Evolutionary conservation across 2,113 vertebrate species (phyloP), one percentile per base, ranked within the genome.

Genomic region (Pica pica): DNA sequence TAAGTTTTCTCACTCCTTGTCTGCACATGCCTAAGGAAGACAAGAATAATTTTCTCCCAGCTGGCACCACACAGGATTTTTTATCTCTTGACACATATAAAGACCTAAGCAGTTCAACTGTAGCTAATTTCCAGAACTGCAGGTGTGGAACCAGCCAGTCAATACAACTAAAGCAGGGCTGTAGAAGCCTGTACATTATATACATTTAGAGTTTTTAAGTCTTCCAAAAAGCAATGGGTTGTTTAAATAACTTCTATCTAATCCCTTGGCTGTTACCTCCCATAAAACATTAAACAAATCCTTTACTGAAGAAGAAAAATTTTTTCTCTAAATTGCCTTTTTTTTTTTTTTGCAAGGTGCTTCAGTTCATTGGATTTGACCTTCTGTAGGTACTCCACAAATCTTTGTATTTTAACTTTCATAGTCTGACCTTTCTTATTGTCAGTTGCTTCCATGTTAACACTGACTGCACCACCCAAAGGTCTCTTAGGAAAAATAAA

Each of bases 391-490:
- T 73, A 59, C 59, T 88, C 30, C 31, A 61, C 11, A 96, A 90
- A 94, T 80, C 67, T 42, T 77, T 55, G 14, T 67, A 59, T 90
- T 94, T 85, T 91, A 76, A 47, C 75, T 94, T 94, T 70, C 50
- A 70, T 41, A 67, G 35, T 44, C 27, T 92, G 95, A 94, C 88
- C 86, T 96, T 96, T 97, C 63, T 77, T 77, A 70, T 5, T 91
- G 55, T 87, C 75, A 95, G 63, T 65, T 74, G 21, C 50, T 83
- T 80, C 67, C 39, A 41, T 77, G 46, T 93, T 94, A 93, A 65
- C 35, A 17, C 41, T 67, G 52, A 64, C 37, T 80, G n/a, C 53
- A 91, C 27, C 69, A 83, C 70, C 16, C 41, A 77, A 78, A 91
- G 23, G 46, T 18, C 70, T 85, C 63, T 53, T 22, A 60, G 78